These are phyloP conservation scores for Schizopygopsis malacanthus DNA, from an alignment of 2,797 vertebrate genomes.

Conservation along the genomic window DNA sequence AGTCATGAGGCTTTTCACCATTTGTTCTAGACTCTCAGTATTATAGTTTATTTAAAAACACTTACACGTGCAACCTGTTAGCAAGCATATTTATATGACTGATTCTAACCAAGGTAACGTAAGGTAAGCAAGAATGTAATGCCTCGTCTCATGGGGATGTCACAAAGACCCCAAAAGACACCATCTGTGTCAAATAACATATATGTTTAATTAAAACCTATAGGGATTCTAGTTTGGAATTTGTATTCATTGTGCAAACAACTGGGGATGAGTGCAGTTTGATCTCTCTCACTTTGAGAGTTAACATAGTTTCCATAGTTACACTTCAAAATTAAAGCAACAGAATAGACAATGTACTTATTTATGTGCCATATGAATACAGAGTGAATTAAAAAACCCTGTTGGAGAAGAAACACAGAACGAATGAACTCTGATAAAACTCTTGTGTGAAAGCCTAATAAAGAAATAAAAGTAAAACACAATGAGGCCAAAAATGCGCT, in stretches of 20 bases:
- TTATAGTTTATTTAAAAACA: slow-evolving; percentile 1
- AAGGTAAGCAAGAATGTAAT: slow-evolving; percentile 2
- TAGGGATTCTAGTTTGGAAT: background rate
- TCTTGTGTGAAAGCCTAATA: background rate
- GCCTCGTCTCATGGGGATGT: background rate
- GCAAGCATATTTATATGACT: background rate
- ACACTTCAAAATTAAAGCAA: slow-evolving; percentile 30
- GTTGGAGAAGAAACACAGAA: background rate
- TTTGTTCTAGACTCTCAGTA: background rate
- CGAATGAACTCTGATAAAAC: background rate
- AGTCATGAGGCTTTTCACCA: background rate
- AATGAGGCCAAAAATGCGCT: background rate
- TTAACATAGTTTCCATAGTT: slow-evolving; percentile 31
- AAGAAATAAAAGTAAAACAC: background rate
- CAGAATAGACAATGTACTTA: slow-evolving; percentile 17
- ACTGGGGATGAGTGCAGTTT: slow-evolving; percentile 12
- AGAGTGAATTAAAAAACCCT: slow-evolving; percentile 9
- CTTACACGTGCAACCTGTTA: slow-evolving; percentile 17
- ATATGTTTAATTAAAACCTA: slow-evolving; percentile 20
- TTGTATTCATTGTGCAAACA: slow-evolving; percentile 18
- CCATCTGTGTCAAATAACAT: background rate
- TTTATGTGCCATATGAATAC: background rate
- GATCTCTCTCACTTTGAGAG: slow-evolving; percentile 1
- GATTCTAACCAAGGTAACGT: background rate
- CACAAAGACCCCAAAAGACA: background rate